Conservation (phyloP, 2,888 invertebrate species). For the Sclerodermus sp. region DNA sequence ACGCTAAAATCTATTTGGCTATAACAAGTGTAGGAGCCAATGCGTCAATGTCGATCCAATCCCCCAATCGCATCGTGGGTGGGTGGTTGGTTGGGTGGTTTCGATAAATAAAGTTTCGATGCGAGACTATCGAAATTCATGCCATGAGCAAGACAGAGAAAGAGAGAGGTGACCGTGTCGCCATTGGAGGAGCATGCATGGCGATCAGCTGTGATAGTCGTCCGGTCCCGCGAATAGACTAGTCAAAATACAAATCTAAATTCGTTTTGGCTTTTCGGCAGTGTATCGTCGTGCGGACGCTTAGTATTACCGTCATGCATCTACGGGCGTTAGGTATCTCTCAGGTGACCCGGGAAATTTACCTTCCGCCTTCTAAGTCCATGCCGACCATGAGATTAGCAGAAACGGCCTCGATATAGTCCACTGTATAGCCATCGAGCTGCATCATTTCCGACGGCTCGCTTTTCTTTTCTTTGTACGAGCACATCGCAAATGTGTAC, state of each 20-base stretch:
- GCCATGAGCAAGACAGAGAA: too few species aligned
- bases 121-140: too few species aligned
- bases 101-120: too few species aligned
- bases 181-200: too few species aligned
- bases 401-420: constrained; percentile 93
- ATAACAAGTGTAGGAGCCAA: too few species aligned
- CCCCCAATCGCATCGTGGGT: too few species aligned
- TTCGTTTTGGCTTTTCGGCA: background rate
- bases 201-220: too few species aligned
- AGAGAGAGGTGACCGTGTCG: too few species aligned
- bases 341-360: constrained; percentile 31
- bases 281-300: background rate
- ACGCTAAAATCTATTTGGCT: too few species aligned
- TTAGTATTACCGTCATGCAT: constrained; percentile 8
- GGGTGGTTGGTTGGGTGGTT: too few species aligned
- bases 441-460: constrained; percentile 99
- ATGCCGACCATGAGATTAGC: constrained; percentile 92
- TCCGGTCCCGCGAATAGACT: too few species aligned
- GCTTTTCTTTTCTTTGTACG: constrained; percentile 98
- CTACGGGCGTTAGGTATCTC: constrained; percentile 20
- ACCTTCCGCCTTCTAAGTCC: constrained; percentile 61
- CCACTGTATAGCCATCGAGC: constrained; percentile 98
- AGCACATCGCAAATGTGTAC: constrained; percentile 99
- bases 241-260: background rate
- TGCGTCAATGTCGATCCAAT: too few species aligned